Conservation (phyloP, 2,888 invertebrate species). For the Spisula solida region DNA sequence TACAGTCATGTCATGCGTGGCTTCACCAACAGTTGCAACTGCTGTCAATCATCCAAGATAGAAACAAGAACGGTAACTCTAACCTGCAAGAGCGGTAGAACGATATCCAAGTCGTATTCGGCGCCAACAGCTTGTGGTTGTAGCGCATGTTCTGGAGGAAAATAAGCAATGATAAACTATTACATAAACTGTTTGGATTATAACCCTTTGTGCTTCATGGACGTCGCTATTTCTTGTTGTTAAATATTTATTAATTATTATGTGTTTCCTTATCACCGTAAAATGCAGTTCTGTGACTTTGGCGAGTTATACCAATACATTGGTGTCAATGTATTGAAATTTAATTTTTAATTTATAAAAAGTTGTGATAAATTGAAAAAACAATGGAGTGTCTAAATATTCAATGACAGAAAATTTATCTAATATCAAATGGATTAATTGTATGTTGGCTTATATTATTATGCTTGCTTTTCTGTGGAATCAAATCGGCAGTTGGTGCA, state of each 20-base stretch:
- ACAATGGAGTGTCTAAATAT: background rate
- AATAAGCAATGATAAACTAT: slow-evolving; percentile 14
- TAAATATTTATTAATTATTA: slow-evolving; percentile 36
- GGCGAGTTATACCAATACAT: background rate
- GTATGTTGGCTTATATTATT: background rate
- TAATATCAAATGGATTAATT: background rate
- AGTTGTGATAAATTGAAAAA: too few relatives aligned
- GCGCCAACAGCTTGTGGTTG: slow-evolving; percentile 79
- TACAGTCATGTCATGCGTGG: slow-evolving; percentile 76
- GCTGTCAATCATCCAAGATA: slow-evolving; percentile 78
- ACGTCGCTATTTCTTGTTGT: slow-evolving; percentile 34
- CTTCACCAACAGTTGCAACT: slow-evolving; percentile 77
- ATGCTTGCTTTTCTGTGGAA: background rate
- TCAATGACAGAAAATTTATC: too few relatives aligned
- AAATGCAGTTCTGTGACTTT: slow-evolving; percentile 20
- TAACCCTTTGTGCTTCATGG: slow-evolving; percentile 12
- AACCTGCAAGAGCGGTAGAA: slow-evolving; percentile 77
- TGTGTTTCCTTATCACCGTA: slow-evolving; percentile 51
- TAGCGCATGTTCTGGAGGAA: slow-evolving; percentile 73
- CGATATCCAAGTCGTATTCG: slow-evolving; percentile 74
- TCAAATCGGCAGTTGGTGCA: background rate
- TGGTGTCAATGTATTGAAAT: background rate
- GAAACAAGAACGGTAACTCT: slow-evolving; percentile 71
- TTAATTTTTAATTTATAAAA: too few relatives aligned
- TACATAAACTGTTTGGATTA: background rate